Evolutionary conservation across 2,888 invertebrate species (phyloP), one percentile per base, ranked within the genome.

Genomic region (Spicauda simplicius): DNA sequence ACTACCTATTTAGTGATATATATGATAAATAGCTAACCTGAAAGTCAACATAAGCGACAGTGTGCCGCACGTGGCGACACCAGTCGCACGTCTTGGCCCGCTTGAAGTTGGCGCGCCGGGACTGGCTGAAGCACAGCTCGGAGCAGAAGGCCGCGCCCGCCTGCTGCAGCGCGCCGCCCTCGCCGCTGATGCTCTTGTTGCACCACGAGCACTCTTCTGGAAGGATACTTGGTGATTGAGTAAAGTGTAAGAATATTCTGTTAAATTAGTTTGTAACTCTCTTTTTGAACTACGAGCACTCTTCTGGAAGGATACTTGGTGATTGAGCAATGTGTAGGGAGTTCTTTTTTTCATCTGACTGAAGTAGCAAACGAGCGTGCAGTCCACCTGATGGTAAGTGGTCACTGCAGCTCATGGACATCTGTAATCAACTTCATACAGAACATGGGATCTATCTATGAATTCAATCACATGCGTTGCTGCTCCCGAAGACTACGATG

Each of bases 51-150:
- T 97, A 98, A 74, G 97, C 97, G 60, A 98, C 97, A 0, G 98
- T 97, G 80, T 97, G 97, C 33, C 98, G 93, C 5, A 98, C 96
- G 80, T 98, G 98, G 69, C 97, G 95, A 87, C 98, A 98, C 98
- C 98, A 98, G 85, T 98, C 98, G 84, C 98, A 98, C 4, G 97
- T 97, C 90, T 97, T 97, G 72, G 97, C 97, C 74, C 97, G 96
- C 89, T 98, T 98, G 88, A 98, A 98, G 75, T 97, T 97, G 1
- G 98, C 98, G 20, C 98, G 94, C 54, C 98, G 94, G 52, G 97
- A 98, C 81, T 97, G 98, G 12, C 97, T 96, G 89, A 98, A 98
- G 85, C 98, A 98, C 50, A 97, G 94, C 87, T 98, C 98, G 0
- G 97, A 97, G 82, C 98, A 98, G 85, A 97, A 97, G 1, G 94